Evolutionary conservation across 2,888 invertebrate genomes (phyloP).

Genomic region (Aphrophora alni): DNA sequence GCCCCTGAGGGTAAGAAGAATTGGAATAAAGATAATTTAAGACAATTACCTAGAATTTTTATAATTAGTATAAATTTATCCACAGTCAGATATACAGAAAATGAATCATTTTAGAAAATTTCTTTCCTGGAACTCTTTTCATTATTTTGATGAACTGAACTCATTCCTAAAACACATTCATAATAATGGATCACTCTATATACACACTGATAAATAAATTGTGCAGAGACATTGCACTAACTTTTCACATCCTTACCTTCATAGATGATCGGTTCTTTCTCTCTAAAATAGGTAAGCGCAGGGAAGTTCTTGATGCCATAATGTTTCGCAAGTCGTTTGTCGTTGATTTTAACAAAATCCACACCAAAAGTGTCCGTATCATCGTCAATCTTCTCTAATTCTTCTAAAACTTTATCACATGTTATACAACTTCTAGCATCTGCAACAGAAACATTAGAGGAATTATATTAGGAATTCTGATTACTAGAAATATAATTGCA

Average conservation of each 20-base stretch:
- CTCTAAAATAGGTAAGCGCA: constrained; percentile 95
- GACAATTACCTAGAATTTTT: too few species aligned
- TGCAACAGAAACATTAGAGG: constrained; percentile 57
- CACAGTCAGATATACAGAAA: too few species aligned
- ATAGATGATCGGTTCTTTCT: constrained; percentile 95
- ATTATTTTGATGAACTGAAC: too few species aligned
- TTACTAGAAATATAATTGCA: neutral
- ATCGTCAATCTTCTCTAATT: constrained; percentile 93
- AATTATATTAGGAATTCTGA: neutral
- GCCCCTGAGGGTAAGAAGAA: too few species aligned
- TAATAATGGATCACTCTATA: too few species aligned
- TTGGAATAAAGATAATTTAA: too few species aligned
- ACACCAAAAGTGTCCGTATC: constrained; percentile 94
- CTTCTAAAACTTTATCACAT: constrained; percentile 88
- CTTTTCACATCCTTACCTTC: constrained; percentile 76
- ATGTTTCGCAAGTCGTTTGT: constrained; percentile 94
- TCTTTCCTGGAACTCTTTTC: too few species aligned
- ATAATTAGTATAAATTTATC: too few species aligned
- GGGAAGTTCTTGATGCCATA: constrained; percentile 96
- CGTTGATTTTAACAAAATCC: constrained; percentile 95
- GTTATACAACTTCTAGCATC: constrained; percentile 92
- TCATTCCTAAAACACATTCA: too few species aligned
- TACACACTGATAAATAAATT: too few species aligned
- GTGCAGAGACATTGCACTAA: too few species aligned
- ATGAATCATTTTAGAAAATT: too few species aligned